Conservation (phyloP, 1,140 invertebrate genomes). For the Drosophila leontia region DNA sequence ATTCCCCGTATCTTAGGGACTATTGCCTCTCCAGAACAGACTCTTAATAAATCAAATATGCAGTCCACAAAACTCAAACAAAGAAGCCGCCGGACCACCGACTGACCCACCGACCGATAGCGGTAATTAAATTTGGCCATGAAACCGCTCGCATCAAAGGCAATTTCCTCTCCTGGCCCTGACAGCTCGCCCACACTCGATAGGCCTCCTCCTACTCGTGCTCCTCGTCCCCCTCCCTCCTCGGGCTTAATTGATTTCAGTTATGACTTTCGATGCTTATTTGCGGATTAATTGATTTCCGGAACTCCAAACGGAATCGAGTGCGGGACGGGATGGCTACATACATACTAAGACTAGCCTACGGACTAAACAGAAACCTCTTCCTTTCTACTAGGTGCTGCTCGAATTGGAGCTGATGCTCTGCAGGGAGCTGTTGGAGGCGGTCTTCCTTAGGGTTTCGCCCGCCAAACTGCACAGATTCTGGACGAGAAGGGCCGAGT, state of each 20-base stretch:
- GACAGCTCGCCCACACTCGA: conserved; percentile 21
- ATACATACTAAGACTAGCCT: conserved; percentile 52
- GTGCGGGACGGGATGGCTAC: neutral
- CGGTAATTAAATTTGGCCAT: conserved; percentile 43
- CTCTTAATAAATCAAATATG: conserved; percentile 29
- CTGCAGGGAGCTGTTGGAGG: conserved; percentile 74
- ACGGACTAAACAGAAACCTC: conserved; percentile 65
- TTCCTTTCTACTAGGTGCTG: conserved; percentile 65
- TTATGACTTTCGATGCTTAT: conserved; percentile 47
- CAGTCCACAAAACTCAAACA: conserved; percentile 20
- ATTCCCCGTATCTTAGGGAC: neutral
- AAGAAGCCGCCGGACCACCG: conserved; percentile 4
- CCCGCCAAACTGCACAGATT: conserved; percentile 68
- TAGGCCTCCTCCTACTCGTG: neutral
- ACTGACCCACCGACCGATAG: conserved; percentile 8
- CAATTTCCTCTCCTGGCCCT: conserved; percentile 37
- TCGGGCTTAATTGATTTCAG: conserved; percentile 42
- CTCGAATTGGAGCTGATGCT: conserved; percentile 79
- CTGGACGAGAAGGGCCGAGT: conserved; percentile 57
- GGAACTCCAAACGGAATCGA: conserved; percentile 10
- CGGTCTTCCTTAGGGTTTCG: conserved; percentile 59
- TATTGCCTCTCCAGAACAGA: conserved; percentile 6
- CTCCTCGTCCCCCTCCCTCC: neutral
- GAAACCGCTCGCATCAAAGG: conserved; percentile 46
- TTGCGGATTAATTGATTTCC: conserved; percentile 44